Percentiles rank a stretch among this genome's conserved stretches.
Evolutionary conservation across 2,113 vertebrate genomes (phyloP).

Genomic region (Centropus unirufus): DNA sequence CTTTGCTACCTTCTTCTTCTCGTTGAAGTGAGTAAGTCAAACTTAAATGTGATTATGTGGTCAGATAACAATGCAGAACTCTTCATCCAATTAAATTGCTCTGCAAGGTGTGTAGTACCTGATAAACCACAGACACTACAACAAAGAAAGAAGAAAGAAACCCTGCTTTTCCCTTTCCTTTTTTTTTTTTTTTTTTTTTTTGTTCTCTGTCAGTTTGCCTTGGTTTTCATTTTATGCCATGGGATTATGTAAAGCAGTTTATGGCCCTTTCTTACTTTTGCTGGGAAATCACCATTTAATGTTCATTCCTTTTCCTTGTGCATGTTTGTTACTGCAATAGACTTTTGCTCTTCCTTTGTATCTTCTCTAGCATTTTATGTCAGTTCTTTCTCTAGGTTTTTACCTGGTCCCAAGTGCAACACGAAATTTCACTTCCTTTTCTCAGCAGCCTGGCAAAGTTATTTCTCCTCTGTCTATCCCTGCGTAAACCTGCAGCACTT

Average conservation of each 20-base stretch:
- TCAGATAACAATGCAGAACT: constrained; percentile 43
- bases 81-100: constrained; percentile 55
- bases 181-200: not conserved
- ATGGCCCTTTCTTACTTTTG: not conserved
- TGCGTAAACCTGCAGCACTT: not conserved
- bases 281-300: constrained; percentile 17
- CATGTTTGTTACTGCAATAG: not conserved
- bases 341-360: not conserved
- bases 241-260: constrained; percentile 49
- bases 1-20: constrained; percentile 25
- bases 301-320: not conserved
- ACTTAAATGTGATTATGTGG: constrained; percentile 58
- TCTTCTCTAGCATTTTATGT: not conserved
- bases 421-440: not conserved
- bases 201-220: constrained; percentile 12
- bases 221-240: constrained; percentile 41
- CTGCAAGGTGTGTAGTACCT: constrained; percentile 51
- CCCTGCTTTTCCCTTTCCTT: constrained; percentile 12
- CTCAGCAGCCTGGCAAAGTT: not conserved
- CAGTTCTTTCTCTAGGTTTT: not conserved
- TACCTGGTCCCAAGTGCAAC: not conserved
- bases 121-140: constrained; percentile 22
- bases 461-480: not conserved
- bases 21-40: constrained; percentile 49
- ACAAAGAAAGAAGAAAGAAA: constrained; percentile 59